Percentiles rank a stretch among this genome's conserved stretches.
phyloP scores from a whole-genome alignment of 1,140 invertebrate species.

The Cecropterus lyciades region DNA sequence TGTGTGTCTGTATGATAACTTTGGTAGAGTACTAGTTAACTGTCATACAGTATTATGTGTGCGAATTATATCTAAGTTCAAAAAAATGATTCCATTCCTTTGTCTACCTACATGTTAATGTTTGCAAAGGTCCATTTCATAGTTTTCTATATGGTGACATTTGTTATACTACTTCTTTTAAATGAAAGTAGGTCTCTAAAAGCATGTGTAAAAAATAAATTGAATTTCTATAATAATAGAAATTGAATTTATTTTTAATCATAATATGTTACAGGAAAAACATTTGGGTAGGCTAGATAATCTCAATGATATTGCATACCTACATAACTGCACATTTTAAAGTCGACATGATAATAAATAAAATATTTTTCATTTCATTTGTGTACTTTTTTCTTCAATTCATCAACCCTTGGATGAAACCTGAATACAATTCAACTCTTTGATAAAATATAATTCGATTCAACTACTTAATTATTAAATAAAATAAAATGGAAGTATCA shows the following conservation, averaged over 20 bases:
- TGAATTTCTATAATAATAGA: too few species aligned
- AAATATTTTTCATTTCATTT: conserved; percentile 36
- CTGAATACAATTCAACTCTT: too few species aligned
- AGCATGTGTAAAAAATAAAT: too few species aligned
- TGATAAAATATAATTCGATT: too few species aligned
- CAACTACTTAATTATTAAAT: too few species aligned
- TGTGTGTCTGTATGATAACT: conserved; percentile 10
- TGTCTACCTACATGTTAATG: background rate
- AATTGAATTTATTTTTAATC: too few species aligned
- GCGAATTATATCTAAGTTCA: background rate
- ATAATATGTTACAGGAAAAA: conserved; percentile 36
- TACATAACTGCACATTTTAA: conserved; percentile 39
- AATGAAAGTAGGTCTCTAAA: conserved; percentile 2
- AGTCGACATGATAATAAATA: conserved; percentile 38
- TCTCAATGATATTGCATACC: conserved; percentile 45
- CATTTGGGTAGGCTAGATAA: conserved; percentile 41
- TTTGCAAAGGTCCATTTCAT: background rate
- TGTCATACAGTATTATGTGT: conserved; percentile 15
- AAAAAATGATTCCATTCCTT: background rate
- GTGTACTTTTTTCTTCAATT: conserved; percentile 10
- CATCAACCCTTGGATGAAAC: too few species aligned
- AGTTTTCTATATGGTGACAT: conserved; percentile 16
- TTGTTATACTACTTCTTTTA: conserved; percentile 8
- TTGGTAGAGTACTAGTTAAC: conserved; percentile 9
- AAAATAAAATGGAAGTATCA: too few species aligned